phyloP scores from a whole-genome alignment of 2,888 invertebrate species.

The Eumerus sabulonum region DNA sequence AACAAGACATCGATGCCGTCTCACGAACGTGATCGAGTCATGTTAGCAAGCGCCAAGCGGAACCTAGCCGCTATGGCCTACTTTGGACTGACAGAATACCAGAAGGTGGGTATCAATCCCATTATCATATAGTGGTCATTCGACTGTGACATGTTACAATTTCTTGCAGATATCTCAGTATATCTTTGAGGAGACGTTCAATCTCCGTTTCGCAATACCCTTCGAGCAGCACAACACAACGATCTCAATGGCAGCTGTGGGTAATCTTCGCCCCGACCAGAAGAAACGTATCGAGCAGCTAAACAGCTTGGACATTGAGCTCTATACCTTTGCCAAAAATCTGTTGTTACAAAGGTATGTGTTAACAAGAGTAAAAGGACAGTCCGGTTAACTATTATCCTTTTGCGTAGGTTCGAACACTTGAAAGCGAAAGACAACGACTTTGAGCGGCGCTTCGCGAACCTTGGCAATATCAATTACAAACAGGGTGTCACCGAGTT shows the following conservation, averaged over 20 bases:
- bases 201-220: conserved; percentile 91
- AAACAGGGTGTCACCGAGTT: conserved; percentile 90
- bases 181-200: conserved; percentile 96
- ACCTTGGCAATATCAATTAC: conserved; percentile 89
- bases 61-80: conserved; percentile 97
- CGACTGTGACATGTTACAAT: neutral
- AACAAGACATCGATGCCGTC: conserved; percentile 88
- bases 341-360: conserved; percentile 87
- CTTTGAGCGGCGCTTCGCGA: conserved; percentile 90
- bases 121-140: neutral
- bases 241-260: conserved; percentile 89
- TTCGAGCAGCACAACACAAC: conserved; percentile 96
- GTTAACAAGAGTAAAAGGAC: neutral
- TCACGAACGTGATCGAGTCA: conserved; percentile 88
- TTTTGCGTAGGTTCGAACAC: conserved; percentile 84
- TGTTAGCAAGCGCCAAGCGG: conserved; percentile 96
- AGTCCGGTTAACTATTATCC: too few relatives aligned
- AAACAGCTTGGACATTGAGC: conserved; percentile 93
- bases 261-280: conserved; percentile 87
- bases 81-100: conserved; percentile 97
- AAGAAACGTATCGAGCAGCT: conserved; percentile 87
- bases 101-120: conserved; percentile 81
- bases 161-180: conserved; percentile 88
- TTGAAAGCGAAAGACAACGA: conserved; percentile 89
- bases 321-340: conserved; percentile 95